Conservation (phyloP, 2,797 vertebrate species). For the Centropyge bicolor region DNA sequence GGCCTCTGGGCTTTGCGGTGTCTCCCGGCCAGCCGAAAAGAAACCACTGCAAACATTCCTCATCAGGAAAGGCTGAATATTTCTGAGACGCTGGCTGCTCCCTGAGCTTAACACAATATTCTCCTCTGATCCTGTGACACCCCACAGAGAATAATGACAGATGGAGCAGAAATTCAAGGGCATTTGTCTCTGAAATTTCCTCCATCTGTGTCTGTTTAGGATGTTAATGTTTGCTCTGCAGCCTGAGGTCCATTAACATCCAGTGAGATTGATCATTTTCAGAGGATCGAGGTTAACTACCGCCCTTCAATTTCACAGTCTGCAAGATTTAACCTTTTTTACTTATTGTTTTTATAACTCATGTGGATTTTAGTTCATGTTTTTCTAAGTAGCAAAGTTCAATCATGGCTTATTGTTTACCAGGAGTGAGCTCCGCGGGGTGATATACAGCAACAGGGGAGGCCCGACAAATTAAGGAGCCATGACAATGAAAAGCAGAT, state of each 20-base stretch:
- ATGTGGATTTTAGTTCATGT: conserved; percentile 39
- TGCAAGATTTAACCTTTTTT: conserved; percentile 44
- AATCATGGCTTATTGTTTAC: conserved; percentile 61
- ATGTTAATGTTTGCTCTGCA: conserved; percentile 48
- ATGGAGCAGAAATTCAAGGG: conserved; percentile 51
- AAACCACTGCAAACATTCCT: conserved; percentile 38
- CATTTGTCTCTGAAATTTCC: conserved; percentile 36
- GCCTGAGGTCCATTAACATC: conserved; percentile 39
- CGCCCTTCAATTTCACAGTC: conserved; percentile 39
- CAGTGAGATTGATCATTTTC: conserved; percentile 38
- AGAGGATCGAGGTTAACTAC: conserved; percentile 19
- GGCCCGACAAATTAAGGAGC: conserved; percentile 70
- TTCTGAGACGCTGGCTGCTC: conserved; percentile 31
- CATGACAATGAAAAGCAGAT: conserved; percentile 84
- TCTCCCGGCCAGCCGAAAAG: conserved; percentile 31
- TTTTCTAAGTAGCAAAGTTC: conserved; percentile 66
- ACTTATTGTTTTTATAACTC: conserved; percentile 56
- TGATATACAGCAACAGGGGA: conserved; percentile 72
- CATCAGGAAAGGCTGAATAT: conserved; percentile 39
- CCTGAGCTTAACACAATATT: conserved; percentile 41
- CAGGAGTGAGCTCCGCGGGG: conserved; percentile 46
- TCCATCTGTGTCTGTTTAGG: conserved; percentile 69
- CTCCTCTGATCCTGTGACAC: conserved; percentile 43
- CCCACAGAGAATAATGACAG: conserved; percentile 56
- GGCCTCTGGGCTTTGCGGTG: conserved; percentile 45